Evolutionary conservation across 2,797 vertebrate genomes (phyloP).

Genomic region (Triplophysa bombifrons): DNA sequence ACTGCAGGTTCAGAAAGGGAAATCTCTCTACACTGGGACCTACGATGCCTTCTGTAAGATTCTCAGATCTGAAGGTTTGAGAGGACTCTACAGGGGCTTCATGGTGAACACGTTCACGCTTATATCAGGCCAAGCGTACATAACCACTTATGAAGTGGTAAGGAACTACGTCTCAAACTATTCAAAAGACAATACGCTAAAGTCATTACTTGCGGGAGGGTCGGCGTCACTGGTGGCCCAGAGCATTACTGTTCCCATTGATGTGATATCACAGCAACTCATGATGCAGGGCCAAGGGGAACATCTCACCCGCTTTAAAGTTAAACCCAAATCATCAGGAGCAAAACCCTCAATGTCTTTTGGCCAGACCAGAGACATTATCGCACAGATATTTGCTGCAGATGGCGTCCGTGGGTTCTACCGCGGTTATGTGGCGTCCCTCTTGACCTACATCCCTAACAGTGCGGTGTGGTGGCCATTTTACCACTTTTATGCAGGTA

Average conservation of each 20-base stretch:
- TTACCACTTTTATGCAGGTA: conserved; percentile 97
- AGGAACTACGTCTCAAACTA: conserved; percentile 90
- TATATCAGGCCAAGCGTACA: conserved; percentile 95
- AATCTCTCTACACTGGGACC: conserved; percentile 89
- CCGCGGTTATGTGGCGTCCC: conserved; percentile 91
- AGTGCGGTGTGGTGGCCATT: conserved; percentile 99
- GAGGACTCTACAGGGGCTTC: conserved; percentile 92
- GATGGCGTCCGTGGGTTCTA: conserved; percentile 94
- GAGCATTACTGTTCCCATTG: conserved; percentile 97
- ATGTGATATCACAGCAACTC: conserved; percentile 93
- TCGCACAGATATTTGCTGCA: conserved; percentile 86
- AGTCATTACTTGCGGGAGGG: conserved; percentile 93
- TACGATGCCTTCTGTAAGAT: conserved; percentile 94
- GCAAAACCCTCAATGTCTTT: conserved; percentile 76
- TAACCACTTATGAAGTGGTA: conserved; percentile 96
- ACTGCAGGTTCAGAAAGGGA: conserved; percentile 94
- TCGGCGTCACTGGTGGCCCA: conserved; percentile 94
- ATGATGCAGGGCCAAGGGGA: conserved; percentile 95
- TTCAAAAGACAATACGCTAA: conserved; percentile 88
- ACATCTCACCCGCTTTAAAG: conserved; percentile 86
- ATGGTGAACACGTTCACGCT: conserved; percentile 96
- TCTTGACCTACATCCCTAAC: conserved; percentile 98
- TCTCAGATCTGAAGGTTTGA: conserved; percentile 81
- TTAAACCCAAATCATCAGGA: conserved; percentile 54
- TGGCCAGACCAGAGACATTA: conserved; percentile 90